Conservation (phyloP, 2,113 vertebrate species). For the Xiphophorus maculatus region DNA sequence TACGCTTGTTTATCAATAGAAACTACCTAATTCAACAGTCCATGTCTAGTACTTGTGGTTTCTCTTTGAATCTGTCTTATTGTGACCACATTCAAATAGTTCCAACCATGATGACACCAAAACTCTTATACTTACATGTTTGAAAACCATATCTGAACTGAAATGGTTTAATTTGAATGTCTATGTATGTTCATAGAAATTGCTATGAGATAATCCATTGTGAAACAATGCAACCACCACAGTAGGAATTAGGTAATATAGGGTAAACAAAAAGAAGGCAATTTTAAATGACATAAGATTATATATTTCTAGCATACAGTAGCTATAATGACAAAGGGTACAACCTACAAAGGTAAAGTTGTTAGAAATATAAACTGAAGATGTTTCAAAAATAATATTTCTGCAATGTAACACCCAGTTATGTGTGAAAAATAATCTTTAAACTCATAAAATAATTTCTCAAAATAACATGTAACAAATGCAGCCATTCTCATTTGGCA, state of each 20-base stretch:
- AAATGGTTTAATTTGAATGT: background rate
- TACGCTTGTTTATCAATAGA: background rate
- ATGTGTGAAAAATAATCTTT: conserved; percentile 13
- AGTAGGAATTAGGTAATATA: background rate
- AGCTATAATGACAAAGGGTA: background rate
- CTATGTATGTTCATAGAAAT: background rate
- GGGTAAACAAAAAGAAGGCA: background rate
- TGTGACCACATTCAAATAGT: background rate
- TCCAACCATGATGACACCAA: background rate
- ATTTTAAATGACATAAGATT: too few relatives aligned
- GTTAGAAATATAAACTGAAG: background rate
- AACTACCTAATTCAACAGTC: background rate
- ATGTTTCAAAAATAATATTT: background rate
- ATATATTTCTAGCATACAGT: too few relatives aligned
- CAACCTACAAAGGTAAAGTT: background rate
- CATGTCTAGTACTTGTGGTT: background rate
- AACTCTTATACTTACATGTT: background rate
- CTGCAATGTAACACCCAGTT: conserved; percentile 6
- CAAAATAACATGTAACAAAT: conserved; percentile 12
- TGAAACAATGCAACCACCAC: background rate
- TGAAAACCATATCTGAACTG: background rate
- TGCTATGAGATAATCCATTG: background rate
- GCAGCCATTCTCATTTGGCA: conserved; percentile 18
- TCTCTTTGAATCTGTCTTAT: background rate
- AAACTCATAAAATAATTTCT: conserved; percentile 24